These are phyloP conservation scores for Ischnus inquisitorius DNA, from an alignment of 2,888 invertebrate genomes.

Conservation along the genomic window DNA sequence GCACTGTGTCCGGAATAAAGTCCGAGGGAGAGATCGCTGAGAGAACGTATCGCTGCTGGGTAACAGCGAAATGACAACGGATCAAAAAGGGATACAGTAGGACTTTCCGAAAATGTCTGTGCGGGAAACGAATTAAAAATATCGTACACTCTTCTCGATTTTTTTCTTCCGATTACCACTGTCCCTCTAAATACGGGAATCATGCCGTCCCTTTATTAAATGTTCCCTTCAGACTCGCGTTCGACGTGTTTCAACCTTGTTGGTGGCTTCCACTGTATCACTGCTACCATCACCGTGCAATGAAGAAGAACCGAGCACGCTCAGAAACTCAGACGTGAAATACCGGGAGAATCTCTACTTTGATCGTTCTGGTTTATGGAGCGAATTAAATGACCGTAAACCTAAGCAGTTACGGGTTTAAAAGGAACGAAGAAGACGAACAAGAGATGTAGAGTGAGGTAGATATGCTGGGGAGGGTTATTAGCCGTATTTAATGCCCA, in stretches of 20 bases:
- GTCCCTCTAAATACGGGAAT: no score
- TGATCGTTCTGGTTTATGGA: conserved; percentile 77
- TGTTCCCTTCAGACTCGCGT: not conserved
- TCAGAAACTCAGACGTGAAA: conserved; percentile 49
- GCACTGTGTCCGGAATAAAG: conserved; percentile 72
- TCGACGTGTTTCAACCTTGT: not conserved
- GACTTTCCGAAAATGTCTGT: not conserved
- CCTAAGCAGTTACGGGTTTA: conserved; percentile 78
- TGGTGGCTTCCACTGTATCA: conserved; percentile 27
- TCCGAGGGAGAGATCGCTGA: conserved; percentile 47
- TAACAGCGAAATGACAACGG: conserved; percentile 35
- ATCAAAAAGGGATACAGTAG: not conserved
- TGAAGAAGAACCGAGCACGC: conserved; percentile 38
- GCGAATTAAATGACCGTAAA: conserved; percentile 81
- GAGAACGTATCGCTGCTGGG: conserved; percentile 56
- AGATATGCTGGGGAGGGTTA: conserved; percentile 72
- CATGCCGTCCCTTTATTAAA: no score
- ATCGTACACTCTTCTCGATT: not conserved
- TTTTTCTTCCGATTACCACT: no score
- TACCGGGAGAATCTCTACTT: conserved; percentile 54
- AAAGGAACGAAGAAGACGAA: conserved; percentile 38
- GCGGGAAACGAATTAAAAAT: not conserved
- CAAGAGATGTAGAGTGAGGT: conserved; percentile 24
- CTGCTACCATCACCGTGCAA: conserved; percentile 16
- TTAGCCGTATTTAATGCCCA: conserved; percentile 78